A percentile compares a stretch with the other conserved stretches of the same genome.
Evolutionary conservation across 2,113 vertebrate genomes (phyloP).

Genomic region (Oenanthe oenanthe): DNA sequence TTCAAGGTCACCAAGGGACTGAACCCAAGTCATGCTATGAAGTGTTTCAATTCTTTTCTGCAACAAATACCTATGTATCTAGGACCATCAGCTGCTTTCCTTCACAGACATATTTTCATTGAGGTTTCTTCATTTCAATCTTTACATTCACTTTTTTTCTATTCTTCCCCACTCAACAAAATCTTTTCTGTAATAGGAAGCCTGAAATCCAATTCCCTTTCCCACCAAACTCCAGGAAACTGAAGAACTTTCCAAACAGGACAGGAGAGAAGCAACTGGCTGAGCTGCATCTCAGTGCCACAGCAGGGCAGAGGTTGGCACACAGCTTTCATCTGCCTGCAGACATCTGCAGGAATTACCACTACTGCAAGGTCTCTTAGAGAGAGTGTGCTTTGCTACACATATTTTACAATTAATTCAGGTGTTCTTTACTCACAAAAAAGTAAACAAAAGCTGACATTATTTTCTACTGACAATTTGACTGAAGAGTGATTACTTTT

Average conservation of each 20-base stretch:
- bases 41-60: not conserved
- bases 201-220: not conserved
- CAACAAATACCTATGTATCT: not conserved
- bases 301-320: not conserved
- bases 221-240: not conserved
- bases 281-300: fast-evolving
- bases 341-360: not conserved
- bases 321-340: not conserved
- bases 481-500: not conserved
- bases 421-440: not conserved
- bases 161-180: not conserved
- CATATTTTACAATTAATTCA: not conserved
- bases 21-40: not conserved
- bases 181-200: not conserved
- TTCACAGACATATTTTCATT: not conserved
- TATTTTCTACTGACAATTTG: not conserved
- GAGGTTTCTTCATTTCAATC: not conserved
- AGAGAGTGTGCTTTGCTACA: not conserved
- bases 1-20: not conserved
- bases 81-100: not conserved
- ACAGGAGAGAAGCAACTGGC: not conserved
- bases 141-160: not conserved
- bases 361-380: not conserved
- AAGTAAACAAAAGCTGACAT: not conserved
- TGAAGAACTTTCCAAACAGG: not conserved